phyloP scores from a whole-genome alignment of 2,888 invertebrate genomes.

The Escarpia spicata region DNA sequence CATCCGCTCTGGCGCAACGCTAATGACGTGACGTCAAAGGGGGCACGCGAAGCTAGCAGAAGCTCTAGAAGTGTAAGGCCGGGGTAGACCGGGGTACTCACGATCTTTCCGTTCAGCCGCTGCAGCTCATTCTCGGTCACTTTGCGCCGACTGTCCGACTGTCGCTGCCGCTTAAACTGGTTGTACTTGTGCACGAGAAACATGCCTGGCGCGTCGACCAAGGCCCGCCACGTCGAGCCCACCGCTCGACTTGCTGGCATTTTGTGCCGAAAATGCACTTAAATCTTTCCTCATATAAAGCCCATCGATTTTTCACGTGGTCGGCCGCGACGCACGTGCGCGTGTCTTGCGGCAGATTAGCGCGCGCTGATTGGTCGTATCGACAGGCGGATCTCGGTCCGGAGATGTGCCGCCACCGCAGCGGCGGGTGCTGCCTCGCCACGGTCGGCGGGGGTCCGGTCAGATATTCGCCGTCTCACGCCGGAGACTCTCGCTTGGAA shows the following conservation, averaged over 20 bases:
- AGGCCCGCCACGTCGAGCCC: slow-evolving; percentile 13
- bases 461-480: background rate
- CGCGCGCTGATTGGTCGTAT: slow-evolving; percentile 10
- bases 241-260: slow-evolving; percentile 4
- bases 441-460: background rate
- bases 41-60: background rate
- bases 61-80: background rate
- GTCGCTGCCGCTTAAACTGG: slow-evolving; percentile 6
- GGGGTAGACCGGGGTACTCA: slow-evolving; percentile 21
- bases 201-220: slow-evolving; percentile 12
- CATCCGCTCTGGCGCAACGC: background rate
- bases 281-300: slow-evolving; percentile 16
- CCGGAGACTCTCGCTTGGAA: background rate
- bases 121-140: slow-evolving; percentile 31
- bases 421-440: background rate
- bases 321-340: background rate
- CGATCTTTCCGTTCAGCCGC: slow-evolving; percentile 28
- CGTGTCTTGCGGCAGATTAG: slow-evolving; percentile 5
- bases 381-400: background rate
- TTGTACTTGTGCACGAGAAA: slow-evolving; percentile 4
- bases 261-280: slow-evolving; percentile 16
- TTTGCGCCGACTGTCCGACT: slow-evolving; percentile 19
- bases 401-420: background rate
- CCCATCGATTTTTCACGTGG: background rate
- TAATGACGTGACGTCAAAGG: background rate